Base-by-base conservation (phyloP, 2,797 vertebrate genomes). In the Arrhamphus sclerolepis region DNA sequence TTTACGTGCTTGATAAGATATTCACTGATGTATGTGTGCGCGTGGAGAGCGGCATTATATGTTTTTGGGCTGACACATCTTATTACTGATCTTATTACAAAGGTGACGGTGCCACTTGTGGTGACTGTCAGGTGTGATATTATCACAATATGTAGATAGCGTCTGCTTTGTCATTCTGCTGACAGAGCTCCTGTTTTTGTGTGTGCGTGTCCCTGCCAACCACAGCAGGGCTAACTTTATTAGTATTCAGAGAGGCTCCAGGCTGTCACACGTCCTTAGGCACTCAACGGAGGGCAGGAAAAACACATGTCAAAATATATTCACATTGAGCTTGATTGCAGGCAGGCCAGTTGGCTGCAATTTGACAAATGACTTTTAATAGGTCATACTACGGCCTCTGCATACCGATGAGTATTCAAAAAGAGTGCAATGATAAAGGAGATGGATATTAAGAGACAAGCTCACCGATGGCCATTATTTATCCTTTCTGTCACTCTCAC, bases 301-400 rank as follows among this genome's bases (percentile, higher is more conserved):
- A 92, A 91, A 91, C 90, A 91, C 87, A 91, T 88, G 93, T 92
- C 92, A 92, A 90, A 92, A 92, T 83, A 88, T 80, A 92, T 92
- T 91, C 84, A 76, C 82, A 84, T 82, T 80, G 75, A 90, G 86
- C 54, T 79, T 84, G 88, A 93, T 88, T 83, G 87, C 80, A 72
- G 61, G 62, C 81, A 66, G 77, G 71, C 75, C 76, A 86, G 81
- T 87, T 85, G 86, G 81, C 81, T 86, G 87, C 86, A 91, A 91
- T 92, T 88, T 90, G 88, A 92, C 88, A 92, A 92, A 93, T 85
- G 77, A 87, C 89, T 91, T 89, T 90, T 91, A 92, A 93, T 93
- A 86, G 90, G 91, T 91, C 84, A 84, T 47, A 81, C 71, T 42
- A 39, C 66, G 48, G 70, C 56, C 31, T 56, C 20, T 68, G 89